Evolutionary conservation across 2,888 invertebrate genomes (phyloP), one percentile per base, ranked within the genome.

Genomic region (Lasioglossum oenotherae): DNA sequence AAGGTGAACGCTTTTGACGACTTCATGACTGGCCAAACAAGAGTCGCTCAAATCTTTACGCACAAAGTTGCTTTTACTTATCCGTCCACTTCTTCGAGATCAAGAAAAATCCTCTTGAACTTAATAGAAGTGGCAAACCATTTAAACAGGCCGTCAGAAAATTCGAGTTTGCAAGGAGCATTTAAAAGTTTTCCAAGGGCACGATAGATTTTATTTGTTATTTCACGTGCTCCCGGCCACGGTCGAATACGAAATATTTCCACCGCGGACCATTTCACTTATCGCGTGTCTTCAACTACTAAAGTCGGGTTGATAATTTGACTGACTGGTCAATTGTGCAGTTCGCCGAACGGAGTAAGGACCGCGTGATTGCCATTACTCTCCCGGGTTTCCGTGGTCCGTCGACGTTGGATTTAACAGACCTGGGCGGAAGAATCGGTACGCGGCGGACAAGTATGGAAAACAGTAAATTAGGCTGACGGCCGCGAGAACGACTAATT

Each of bases 401-500:
- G 27, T 5, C 60, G 16, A 16, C 64, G 64, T 64, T 16, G 27
- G 16, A 31, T 16, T 64, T 64, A 64, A 64, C 64, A 2, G 27
- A 12, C 2, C n/a, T 6, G 27, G 6, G 16, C 12, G 27, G 14
- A 60, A 31, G 27, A 64, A 31, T 31, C 27, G 60, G 60, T 16
- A 35, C 35, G 27, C 5, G 60, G 27, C 27, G 31, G 6, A 64
- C 16, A 16, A 64, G 31, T 64, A 64, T 64, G 64, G 31, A 64
- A 64, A 64, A 64, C 64, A 31, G 64, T 64, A 64, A 31, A 64
- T 64, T 64, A 64, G 31, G 14, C 6, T 31, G 64, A 64, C 64
- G 64, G 60, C 31, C 31, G 31, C 16, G 64, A 31, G 27, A 31
- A 16, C 31, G 31, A 38, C 74, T 80, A 80, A 82, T 87, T 78